Evolutionary conservation across 2,888 invertebrate genomes (phyloP).

Genomic region (Chrysolina oricalcia): DNA sequence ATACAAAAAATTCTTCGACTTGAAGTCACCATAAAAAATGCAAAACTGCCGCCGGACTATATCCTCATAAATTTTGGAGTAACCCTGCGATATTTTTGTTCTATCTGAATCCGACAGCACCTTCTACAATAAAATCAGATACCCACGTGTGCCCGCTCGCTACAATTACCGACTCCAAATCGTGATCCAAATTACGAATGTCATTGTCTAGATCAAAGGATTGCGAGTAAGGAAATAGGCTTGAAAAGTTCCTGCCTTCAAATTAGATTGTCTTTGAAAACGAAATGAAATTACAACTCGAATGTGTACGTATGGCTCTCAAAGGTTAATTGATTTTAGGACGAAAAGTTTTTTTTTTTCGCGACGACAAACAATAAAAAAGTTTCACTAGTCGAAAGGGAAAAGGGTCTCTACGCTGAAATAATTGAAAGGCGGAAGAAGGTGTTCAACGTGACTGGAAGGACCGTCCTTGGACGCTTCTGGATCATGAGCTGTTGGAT

Average conservation of each 20-base stretch:
- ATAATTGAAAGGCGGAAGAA: conserved; percentile 4
- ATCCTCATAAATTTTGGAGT: no score
- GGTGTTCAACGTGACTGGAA: neutral
- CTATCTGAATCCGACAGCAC: neutral
- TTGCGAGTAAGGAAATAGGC: conserved; percentile 47
- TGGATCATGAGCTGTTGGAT: neutral
- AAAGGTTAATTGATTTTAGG: conserved; percentile 37
- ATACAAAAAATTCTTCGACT: no score
- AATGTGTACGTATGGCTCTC: conserved; percentile 27
- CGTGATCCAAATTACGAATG: conserved; percentile 64
- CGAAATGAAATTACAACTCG: conserved; percentile 41
- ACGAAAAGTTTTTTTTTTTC: conserved; percentile 22
- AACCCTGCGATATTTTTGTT: no score
- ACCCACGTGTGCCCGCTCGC: conserved; percentile 33
- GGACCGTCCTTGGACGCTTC: neutral
- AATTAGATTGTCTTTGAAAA: conserved; percentile 43
- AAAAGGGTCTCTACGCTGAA: neutral
- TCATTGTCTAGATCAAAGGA: conserved; percentile 64
- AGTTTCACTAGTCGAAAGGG: neutral
- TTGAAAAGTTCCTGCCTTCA: conserved; percentile 42
- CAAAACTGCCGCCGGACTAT: no score
- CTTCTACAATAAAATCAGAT: neutral
- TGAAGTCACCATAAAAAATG: no score
- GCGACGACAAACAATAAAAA: conserved; percentile 22
- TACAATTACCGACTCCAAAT: conserved; percentile 62